A percentile compares a stretch with the other conserved stretches of the same genome.
Evolutionary conservation across 1,140 invertebrate genomes (phyloP).

Genomic region (Temnothorax longispinosus): DNA sequence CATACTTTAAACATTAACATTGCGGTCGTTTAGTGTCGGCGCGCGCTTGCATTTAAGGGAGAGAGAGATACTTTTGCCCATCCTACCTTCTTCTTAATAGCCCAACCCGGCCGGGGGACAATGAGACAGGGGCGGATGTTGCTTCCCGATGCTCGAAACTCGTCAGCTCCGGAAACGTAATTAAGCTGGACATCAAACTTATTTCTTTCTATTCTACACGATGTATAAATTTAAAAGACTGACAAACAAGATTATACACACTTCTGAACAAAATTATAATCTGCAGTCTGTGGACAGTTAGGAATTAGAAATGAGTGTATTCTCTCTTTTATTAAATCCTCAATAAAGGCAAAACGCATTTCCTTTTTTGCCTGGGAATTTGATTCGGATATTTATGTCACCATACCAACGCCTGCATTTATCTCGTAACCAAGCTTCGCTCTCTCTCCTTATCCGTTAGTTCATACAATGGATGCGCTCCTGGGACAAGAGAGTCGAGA

Average conservation of each 20-base stretch:
- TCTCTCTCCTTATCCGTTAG: neutral
- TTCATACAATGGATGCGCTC: neutral
- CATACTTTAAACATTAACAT: conserved; percentile 75
- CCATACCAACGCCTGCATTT: neutral
- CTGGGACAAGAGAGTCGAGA: neutral
- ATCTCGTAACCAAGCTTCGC: neutral
- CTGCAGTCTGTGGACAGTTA: neutral
- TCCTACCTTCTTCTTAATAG: conserved; percentile 50
- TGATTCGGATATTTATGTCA: neutral
- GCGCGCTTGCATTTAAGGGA: conserved; percentile 29
- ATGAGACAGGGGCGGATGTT: conserved; percentile 42
- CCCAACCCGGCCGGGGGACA: conserved; percentile 40
- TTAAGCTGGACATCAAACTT: neutral
- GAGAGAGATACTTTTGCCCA: conserved; percentile 18
- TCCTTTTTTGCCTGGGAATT: neutral
- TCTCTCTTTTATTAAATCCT: too few species aligned
- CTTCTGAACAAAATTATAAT: neutral
- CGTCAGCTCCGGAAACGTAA: neutral
- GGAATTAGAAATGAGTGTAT: neutral
- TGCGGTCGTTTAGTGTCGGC: conserved; percentile 59
- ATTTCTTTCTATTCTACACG: neutral
- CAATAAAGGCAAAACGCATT: neutral
- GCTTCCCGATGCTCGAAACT: neutral
- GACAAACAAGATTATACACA: neutral
- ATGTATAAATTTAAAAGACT: conserved; percentile 4